Evolutionary conservation across 2,888 invertebrate species (phyloP), one percentile per base, ranked within the genome.

Genomic region (Tachina lurida): DNA sequence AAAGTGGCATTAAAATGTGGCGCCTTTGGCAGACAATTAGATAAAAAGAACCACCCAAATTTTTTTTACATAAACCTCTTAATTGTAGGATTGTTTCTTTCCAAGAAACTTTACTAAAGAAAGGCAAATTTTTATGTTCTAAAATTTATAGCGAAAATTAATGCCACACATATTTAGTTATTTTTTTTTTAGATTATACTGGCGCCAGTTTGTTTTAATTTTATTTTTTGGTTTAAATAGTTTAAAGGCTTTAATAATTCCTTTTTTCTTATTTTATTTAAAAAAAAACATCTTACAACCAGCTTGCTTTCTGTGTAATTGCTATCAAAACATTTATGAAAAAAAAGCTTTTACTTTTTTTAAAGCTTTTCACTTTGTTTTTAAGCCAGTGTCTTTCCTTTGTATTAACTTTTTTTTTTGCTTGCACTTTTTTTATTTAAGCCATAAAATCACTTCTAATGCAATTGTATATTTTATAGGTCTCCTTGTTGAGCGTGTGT

Each of bases 371-470:
- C 12, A 19, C 10, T 49, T 31, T 31, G 31, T 15, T 45, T 15
- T 43, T 31, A 22, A 19, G 2, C 4, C 8, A 68, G 8, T 13
- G 17, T 13, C 52, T n/a, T n/a, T 15, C 41, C 39, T 49, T 15
- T 54, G 45, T 22, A 8, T 5, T 54, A 12, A 54, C 9, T 22
- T 52, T 39, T 76, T 54, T 52, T 41, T 13, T 71, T 43, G 15
- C 22, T 71, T 75, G 17, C 9, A 54, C 54, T 68, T 62, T 56
- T 76, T 56, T 73, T 73, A 52, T 68, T 41, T 22, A 62, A 63
- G 22, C 63, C 54, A 80, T 84, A 84, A 84, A 84, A 84, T 76
- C 47, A 84, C 60, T 80, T 84, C 76, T 73, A 80, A 80, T 76
- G 76, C 67, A 73, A 54, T 78, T 79, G 62, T 47, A 22, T 39